These are phyloP conservation scores for Omphaloscelis lunosa DNA, from an alignment of 2,888 invertebrate species.

Conservation along the genomic window DNA sequence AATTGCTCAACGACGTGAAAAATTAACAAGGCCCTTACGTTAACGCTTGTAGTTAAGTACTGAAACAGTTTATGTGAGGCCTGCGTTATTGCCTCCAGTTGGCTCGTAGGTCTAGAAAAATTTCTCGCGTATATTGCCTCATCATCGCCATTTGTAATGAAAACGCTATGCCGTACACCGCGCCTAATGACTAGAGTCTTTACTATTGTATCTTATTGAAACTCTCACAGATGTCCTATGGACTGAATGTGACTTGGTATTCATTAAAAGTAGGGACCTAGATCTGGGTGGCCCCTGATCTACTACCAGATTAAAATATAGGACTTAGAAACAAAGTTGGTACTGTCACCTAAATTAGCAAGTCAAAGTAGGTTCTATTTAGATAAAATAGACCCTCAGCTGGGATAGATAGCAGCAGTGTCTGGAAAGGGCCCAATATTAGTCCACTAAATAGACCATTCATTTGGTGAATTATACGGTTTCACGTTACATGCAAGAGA, in stretches of 20 bases:
- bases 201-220: neutral
- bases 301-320: neutral
- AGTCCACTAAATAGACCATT: neutral
- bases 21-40: conserved; percentile 64
- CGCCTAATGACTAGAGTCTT: conserved; percentile 17
- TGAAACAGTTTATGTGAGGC: conserved; percentile 51
- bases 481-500: neutral
- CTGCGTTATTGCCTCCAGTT: conserved; percentile 36
- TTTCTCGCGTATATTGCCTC: conserved; percentile 20
- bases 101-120: conserved; percentile 33
- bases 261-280: neutral
- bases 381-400: conserved; percentile 4
- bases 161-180: conserved; percentile 5
- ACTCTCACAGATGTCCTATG: neutral
- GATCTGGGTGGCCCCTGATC: neutral
- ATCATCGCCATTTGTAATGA: conserved; percentile 40
- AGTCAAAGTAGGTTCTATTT: conserved; percentile 21
- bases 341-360: conserved; percentile 19
- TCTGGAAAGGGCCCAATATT: neutral
- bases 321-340: conserved; percentile 4
- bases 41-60: conserved; percentile 54
- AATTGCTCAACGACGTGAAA: conserved; percentile 65
- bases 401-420: neutral
- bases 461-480: neutral
- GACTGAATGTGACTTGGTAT: neutral